Evolutionary conservation across 2,888 invertebrate species (phyloP), one percentile per base, ranked within the genome.

Genomic region (Leptothorax acervorum): DNA sequence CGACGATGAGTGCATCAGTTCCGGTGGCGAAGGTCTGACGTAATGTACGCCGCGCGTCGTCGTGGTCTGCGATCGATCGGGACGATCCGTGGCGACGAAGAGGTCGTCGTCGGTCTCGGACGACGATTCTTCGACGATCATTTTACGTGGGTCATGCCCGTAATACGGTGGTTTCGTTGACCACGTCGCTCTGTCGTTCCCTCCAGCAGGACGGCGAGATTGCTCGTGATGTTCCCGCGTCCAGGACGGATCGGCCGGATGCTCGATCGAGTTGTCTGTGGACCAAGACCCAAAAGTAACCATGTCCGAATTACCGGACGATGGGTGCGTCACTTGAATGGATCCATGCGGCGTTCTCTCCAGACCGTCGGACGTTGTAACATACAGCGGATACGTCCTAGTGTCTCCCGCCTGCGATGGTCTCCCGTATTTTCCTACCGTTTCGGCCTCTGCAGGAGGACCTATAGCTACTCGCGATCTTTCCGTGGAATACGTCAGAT

Each of bases 191-290:
- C 35, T 35, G 15, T 73, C 48, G 11, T n/a, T 82, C 9, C 51
- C 48, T 71, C 71, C 75, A 53, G 68, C 82, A n/a, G 74, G 48
- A 51, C 78, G 75, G 74, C 60, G 35, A 35, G 82, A 53, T 11
- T 71, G 42, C 23, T 78, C 65, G 60, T 65, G 35, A 66, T 8
- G 74, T 39, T 60, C 62, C 18, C 83, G 66, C 9, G 6, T 66
- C 66, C 73, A 45, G 70, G 35, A 28, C 31, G 45, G 12, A 66
- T 39, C 9, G 3, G 15, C 31, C 15, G 11, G 1, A 39, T 51
- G 15, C 31, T 45, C 48, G 53, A 15, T 18, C 60, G 48, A 65
- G n/a, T 6, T 39, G 5, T 70, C 42, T 3, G n/a, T 51, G 8
- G 28, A n/a, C 45, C 31, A 60, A 48, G 60, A 15, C 48, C 48